Evolutionary conservation across 2,888 invertebrate genomes (phyloP).

Genomic region (Oscheius myriophilus): DNA sequence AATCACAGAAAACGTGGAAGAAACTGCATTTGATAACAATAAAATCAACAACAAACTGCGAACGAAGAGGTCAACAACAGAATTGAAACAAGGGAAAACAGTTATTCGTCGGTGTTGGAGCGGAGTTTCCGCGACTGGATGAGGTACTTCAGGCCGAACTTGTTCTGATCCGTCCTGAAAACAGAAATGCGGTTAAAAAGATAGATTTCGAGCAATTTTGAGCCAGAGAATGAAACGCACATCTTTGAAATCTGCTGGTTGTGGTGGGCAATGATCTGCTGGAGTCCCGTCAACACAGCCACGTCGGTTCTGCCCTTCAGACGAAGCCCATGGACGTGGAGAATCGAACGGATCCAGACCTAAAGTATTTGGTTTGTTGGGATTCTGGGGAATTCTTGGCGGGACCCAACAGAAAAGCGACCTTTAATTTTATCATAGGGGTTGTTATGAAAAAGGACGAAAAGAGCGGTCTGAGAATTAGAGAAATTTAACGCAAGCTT

Average conservation of each 20-base stretch:
- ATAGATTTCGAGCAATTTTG: too few relatives aligned
- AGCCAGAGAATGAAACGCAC: slow-evolving; percentile 27
- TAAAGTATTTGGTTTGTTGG: too few relatives aligned
- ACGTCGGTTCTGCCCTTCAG: slow-evolving; percentile 57
- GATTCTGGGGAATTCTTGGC: too few relatives aligned
- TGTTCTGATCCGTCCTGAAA: slow-evolving; percentile 57
- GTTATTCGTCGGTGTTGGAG: not conserved
- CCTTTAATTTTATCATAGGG: too few relatives aligned
- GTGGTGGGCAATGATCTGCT: slow-evolving; percentile 59
- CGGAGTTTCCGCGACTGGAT: slow-evolving; percentile 31
- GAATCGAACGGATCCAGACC: slow-evolving; percentile 55
- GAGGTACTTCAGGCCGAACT: slow-evolving; percentile 51
- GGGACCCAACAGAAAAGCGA: too few relatives aligned
- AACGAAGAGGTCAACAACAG: slow-evolving; percentile 21
- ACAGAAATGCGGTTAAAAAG: not conserved
- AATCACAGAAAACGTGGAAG: slow-evolving; percentile 11
- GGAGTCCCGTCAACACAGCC: slow-evolving; percentile 59
- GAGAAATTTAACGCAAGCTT: too few relatives aligned
- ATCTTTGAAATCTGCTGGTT: slow-evolving; percentile 42
- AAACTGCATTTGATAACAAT: slow-evolving; percentile 8
- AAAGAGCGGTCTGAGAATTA: too few relatives aligned
- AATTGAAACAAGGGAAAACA: slow-evolving; percentile 9
- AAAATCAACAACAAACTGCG: slow-evolving; percentile 27
- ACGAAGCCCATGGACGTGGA: slow-evolving; percentile 53
- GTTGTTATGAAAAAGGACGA: too few relatives aligned